phyloP scores from a whole-genome alignment of 2,888 invertebrate genomes.

The Pammene fasciana region DNA sequence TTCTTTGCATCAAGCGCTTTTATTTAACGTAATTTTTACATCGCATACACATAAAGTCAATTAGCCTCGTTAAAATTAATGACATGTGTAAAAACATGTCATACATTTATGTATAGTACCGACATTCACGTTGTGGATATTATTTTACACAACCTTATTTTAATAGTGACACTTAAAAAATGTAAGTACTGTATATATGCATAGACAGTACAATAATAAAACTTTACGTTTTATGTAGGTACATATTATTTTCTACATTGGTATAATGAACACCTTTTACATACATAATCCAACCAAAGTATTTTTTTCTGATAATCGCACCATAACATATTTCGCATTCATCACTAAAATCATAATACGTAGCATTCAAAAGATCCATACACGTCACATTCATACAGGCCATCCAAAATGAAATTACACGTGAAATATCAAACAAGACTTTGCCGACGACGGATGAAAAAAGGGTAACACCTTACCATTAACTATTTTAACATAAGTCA shows the following conservation, averaged over 20 bases:
- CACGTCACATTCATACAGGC: constrained; percentile 14
- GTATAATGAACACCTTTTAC: no score
- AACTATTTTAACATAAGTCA: constrained; percentile 5
- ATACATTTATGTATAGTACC: no score
- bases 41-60: not conserved
- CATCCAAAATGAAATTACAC: constrained; percentile 44
- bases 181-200: no score
- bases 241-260: no score
- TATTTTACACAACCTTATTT: no score
- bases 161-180: no score
- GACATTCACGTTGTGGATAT: no score
- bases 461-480: constrained; percentile 19
- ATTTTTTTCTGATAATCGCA: not conserved
- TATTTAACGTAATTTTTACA: no score
- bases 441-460: constrained; percentile 39
- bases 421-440: constrained; percentile 41
- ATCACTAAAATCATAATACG: constrained; percentile 25
- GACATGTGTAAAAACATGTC: no score
- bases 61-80: not conserved
- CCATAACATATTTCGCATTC: constrained; percentile 28
- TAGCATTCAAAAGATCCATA: constrained; percentile 25
- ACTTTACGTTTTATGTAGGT: no score
- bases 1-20: not conserved
- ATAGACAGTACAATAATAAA: no score
- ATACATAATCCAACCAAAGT: not conserved